Conservation (phyloP, 2,888 invertebrate genomes). For the Gymnoscelis rufifasciata region DNA sequence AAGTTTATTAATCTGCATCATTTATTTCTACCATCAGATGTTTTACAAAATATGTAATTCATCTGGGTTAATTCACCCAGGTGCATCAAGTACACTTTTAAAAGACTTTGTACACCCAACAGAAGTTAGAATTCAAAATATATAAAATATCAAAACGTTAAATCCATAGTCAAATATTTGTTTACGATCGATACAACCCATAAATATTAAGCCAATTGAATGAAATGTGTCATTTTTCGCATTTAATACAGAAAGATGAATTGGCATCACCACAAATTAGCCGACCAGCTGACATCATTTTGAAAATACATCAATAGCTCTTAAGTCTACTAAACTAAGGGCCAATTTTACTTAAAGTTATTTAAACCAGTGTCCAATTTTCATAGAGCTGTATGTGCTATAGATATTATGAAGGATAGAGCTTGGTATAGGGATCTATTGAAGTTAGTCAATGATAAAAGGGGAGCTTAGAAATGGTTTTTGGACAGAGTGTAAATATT, state of each 20-base stretch:
- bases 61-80: no score
- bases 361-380: slow-evolving; percentile 13
- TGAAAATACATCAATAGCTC: slow-evolving; percentile 21
- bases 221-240: slow-evolving; percentile 49
- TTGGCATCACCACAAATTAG: slow-evolving; percentile 63
- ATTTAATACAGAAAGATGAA: slow-evolving; percentile 62
- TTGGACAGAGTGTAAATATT: slow-evolving; percentile 17
- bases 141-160: background rate
- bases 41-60: no score
- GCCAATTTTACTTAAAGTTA: slow-evolving; percentile 7
- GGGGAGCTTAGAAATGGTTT: slow-evolving; percentile 27
- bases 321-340: slow-evolving; percentile 9
- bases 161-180: slow-evolving; percentile 32
- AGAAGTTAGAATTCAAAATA: no score
- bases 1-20: no score
- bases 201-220: slow-evolving; percentile 44
- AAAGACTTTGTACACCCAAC: no score
- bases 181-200: slow-evolving; percentile 25
- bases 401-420: background rate
- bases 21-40: no score
- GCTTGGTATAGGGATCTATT: slow-evolving; percentile 10
- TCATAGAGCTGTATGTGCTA: slow-evolving; percentile 17
- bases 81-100: no score
- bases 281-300: slow-evolving; percentile 42
- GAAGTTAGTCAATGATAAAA: slow-evolving; percentile 9